Evolutionary conservation across 2,797 vertebrate species (phyloP).

Genomic region (Rhynchonycteris naso): DNA sequence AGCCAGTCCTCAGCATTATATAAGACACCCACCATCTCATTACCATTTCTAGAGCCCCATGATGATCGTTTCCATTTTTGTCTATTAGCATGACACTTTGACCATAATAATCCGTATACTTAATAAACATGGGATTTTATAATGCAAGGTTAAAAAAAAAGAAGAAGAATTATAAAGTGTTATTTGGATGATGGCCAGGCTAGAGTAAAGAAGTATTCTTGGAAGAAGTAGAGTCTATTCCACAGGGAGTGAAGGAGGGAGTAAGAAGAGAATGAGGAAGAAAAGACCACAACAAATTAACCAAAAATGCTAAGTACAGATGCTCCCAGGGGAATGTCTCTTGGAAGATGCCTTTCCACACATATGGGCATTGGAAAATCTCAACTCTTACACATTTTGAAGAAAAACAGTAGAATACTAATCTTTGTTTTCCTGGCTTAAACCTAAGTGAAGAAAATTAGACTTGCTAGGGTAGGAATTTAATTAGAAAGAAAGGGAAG

Average conservation of each 20-base stretch:
- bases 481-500: background rate
- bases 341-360: background rate
- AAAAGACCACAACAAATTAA: background rate
- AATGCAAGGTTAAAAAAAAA: background rate
- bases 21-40: background rate
- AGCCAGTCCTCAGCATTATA: background rate
- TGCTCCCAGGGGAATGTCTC: background rate
- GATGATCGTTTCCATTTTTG: background rate
- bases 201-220: background rate
- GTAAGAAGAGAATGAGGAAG: background rate
- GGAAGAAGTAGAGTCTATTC: background rate
- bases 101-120: background rate
- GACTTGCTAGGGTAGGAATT: background rate
- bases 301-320: too few relatives aligned
- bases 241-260: background rate
- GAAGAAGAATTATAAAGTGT: background rate
- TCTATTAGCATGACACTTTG: background rate
- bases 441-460: background rate
- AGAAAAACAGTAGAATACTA: background rate
- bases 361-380: background rate
- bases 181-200: background rate
- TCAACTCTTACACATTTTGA: background rate
- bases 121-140: background rate
- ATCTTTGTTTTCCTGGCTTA: background rate
- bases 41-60: accelerated